Percentiles rank a stretch among this genome's conserved stretches.
phyloP scores from a whole-genome alignment of 2,797 vertebrate genomes.

The Staurois parvus region DNA sequence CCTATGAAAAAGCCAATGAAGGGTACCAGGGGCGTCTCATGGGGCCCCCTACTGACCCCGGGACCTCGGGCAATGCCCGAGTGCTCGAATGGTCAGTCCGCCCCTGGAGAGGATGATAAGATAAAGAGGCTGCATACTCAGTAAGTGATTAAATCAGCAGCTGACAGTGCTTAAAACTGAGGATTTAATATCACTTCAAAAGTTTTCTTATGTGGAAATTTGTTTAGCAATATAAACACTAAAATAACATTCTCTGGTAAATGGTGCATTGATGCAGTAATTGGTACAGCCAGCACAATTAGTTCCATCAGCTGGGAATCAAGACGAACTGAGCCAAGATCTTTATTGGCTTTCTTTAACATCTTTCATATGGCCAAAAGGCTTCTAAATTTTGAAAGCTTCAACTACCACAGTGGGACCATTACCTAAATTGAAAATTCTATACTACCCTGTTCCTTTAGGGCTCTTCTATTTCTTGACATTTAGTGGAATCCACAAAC shows the following conservation, averaged over 20 bases:
- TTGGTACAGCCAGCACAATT: conserved; percentile 53
- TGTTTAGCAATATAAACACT: background rate
- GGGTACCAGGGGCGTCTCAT: no score
- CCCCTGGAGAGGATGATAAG: no score
- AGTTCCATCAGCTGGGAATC: conserved; percentile 37
- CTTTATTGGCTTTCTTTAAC: conserved; percentile 40
- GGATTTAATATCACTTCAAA: no score
- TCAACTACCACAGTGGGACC: conserved; percentile 31
- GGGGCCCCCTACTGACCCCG: no score
- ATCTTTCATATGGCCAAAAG: conserved; percentile 42
- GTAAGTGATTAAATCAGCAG: no score
- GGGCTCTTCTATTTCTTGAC: conserved; percentile 28
- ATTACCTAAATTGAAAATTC: conserved; percentile 54
- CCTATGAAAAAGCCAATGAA: no score
- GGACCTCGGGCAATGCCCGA: no score
- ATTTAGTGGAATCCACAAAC: conserved; percentile 37
- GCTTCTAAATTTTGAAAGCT: conserved; percentile 34
- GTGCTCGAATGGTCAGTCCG: no score
- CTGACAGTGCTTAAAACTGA: no score
- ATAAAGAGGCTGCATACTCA: no score
- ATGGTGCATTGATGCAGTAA: conserved; percentile 42
- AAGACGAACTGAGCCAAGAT: conserved; percentile 40
- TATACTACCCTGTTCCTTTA: conserved; percentile 13
- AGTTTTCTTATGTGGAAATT: no score
- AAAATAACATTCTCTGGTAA: conserved; percentile 44